These are phyloP conservation scores for Coregonus ussuriensis DNA, from an alignment of 2,797 vertebrate species.

Conservation along the genomic window DNA sequence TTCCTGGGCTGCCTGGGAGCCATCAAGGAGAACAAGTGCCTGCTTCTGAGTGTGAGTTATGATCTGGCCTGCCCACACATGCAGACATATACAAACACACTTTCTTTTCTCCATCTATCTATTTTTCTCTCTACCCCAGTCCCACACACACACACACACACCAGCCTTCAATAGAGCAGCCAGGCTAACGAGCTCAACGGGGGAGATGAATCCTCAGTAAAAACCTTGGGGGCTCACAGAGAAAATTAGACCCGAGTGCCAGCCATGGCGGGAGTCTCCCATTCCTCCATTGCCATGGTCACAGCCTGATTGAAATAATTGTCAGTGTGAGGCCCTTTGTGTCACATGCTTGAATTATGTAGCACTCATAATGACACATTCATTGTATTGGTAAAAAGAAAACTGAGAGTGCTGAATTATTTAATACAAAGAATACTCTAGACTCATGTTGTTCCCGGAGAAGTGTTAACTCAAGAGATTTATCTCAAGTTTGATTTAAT, in stretches of 20 bases:
- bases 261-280: slow-evolving; percentile 17
- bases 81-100: not conserved
- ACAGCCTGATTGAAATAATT: slow-evolving; percentile 33
- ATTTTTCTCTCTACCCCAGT: too few species aligned
- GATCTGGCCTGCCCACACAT: slow-evolving; percentile 8
- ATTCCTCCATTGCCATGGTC: slow-evolving; percentile 40
- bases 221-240: slow-evolving; percentile 25
- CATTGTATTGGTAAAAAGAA: slow-evolving; percentile 25
- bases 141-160: not conserved
- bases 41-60: slow-evolving; percentile 95
- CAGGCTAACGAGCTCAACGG: slow-evolving; percentile 16
- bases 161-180: slow-evolving; percentile 11
- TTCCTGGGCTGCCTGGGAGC: slow-evolving; percentile 98
- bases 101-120: too few species aligned
- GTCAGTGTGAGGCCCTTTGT: slow-evolving; percentile 35
- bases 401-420: slow-evolving; percentile 48
- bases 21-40: slow-evolving; percentile 99
- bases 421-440: slow-evolving; percentile 38
- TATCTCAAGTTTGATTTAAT: slow-evolving; percentile 2
- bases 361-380: slow-evolving; percentile 25
- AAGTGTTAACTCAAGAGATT: not conserved
- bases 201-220: slow-evolving; percentile 18
- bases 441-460: not conserved
- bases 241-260: slow-evolving; percentile 25
- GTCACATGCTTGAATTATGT: slow-evolving; percentile 31